Evolutionary conservation across 2,888 invertebrate species (phyloP).

Genomic region (Cactoblastis cactorum): DNA sequence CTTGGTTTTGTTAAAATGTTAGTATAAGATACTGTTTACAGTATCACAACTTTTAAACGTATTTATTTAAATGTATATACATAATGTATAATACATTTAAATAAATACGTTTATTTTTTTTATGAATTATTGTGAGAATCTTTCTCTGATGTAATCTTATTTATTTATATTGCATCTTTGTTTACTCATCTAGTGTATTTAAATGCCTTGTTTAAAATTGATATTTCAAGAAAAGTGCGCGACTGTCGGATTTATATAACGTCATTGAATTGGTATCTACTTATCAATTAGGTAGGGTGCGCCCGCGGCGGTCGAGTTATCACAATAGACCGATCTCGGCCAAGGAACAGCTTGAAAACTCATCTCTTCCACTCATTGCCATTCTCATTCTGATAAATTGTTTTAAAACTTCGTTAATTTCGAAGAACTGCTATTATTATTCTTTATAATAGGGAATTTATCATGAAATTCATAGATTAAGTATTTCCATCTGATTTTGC

Average conservation of each 20-base stretch:
- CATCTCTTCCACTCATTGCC: conserved; percentile 38
- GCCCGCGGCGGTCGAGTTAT: conserved; percentile 42
- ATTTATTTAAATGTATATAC: too few species aligned
- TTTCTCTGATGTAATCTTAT: too few species aligned
- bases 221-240: conserved; percentile 35
- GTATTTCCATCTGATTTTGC: conserved; percentile 11
- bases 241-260: conserved; percentile 51
- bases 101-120: too few species aligned
- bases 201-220: too few species aligned
- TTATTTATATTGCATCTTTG: too few species aligned
- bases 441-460: conserved; percentile 27
- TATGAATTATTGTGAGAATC: too few species aligned
- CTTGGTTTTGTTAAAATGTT: background rate
- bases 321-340: conserved; percentile 48
- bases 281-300: conserved; percentile 57
- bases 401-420: conserved; percentile 36
- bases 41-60: conserved; percentile 16
- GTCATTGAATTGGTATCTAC: conserved; percentile 68
- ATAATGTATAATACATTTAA: too few species aligned
- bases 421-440: conserved; percentile 29
- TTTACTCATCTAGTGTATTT: too few species aligned
- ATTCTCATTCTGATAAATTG: conserved; percentile 47
- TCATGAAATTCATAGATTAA: too few species aligned
- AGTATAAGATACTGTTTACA: too few species aligned
- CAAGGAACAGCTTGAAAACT: conserved; percentile 44